Evolutionary conservation across 2,797 vertebrate genomes (phyloP).

Genomic region (Helicolenus hilgendorfi): DNA sequence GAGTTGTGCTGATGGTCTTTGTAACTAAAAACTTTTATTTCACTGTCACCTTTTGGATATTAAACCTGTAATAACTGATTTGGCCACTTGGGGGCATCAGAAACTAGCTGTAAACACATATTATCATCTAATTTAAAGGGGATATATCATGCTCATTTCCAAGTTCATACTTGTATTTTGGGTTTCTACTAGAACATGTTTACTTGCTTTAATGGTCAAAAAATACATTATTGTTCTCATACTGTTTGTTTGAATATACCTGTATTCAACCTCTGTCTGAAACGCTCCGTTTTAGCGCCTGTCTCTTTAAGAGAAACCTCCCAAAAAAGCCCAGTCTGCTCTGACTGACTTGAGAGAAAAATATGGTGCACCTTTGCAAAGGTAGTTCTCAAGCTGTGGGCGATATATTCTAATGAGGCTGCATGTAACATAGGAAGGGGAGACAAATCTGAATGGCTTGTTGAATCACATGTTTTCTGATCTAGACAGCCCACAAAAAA

Average conservation of each 20-base stretch:
- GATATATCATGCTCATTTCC: background rate
- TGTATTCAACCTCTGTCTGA: too few species aligned
- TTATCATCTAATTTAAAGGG: background rate
- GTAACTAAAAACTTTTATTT: background rate
- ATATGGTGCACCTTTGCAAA: too few species aligned
- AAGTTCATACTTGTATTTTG: background rate
- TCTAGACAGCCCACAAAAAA: too few species aligned
- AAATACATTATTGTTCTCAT: background rate
- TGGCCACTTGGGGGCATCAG: slow-evolving; percentile 1
- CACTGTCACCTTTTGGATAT: background rate
- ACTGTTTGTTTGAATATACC: background rate
- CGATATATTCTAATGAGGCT: too few species aligned
- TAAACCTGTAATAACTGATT: background rate
- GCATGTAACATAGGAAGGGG: rapidly evolving
- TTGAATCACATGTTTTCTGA: too few species aligned
- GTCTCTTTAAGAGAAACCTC: background rate
- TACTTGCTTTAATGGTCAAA: background rate
- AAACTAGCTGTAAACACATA: background rate
- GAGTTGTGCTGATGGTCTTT: background rate
- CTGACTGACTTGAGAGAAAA: background rate
- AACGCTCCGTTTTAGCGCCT: background rate
- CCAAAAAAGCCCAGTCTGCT: background rate
- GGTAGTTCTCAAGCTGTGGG: too few species aligned
- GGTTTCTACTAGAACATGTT: background rate
- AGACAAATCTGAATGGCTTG: too few species aligned